Base-by-base conservation (phyloP, 2,888 invertebrate genomes). In the Nymphalis c-album region DNA sequence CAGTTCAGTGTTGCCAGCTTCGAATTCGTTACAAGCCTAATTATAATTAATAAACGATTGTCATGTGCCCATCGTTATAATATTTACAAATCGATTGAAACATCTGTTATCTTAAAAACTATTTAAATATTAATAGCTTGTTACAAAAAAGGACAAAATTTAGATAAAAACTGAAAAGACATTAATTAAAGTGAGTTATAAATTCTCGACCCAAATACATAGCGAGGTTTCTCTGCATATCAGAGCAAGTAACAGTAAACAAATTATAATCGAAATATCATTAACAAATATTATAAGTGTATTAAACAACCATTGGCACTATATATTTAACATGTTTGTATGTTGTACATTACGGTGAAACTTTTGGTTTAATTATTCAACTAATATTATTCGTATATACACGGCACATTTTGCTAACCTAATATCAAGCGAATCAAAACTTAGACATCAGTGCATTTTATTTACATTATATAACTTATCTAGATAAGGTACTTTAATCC, bases 341-440 rank as follows among this genome's bases (percentile, higher is more conserved):
- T 82, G 80, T 91, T 91, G 91, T 91, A 91, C 91, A 90, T 91
- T 83, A 84, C 79, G 88, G 89, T 90, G 82, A 86, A 83, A 79
- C 83, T 85, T 91, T 91, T 90, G 90, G 90, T 90, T 72, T 66
- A 67, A 60, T 53, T 16, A 35, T 65, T 26, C 70, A 67, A 88
- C 87, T 87, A 85, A 57, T 86, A 86, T 86, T 80, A 60, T 64
- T 82, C 78, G 85, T 91, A 92, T 91, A 82, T 91, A 92, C 91
- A 92, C 88, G 90, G 89, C 89, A 91, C 90, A 83, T 83, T 80
- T 75, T 85, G 86, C 31, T 64, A 67, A 67, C 65, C 60, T 63
- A 62, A 57, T 63, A 60, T 46, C 53, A 67, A 72, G 62, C 65
- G 62, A 71, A 66, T 62, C 67, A 69, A 64, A 59, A 53, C 31